phyloP scores from a whole-genome alignment of 2,113 vertebrate species.

The Balaeniceps rex region DNA sequence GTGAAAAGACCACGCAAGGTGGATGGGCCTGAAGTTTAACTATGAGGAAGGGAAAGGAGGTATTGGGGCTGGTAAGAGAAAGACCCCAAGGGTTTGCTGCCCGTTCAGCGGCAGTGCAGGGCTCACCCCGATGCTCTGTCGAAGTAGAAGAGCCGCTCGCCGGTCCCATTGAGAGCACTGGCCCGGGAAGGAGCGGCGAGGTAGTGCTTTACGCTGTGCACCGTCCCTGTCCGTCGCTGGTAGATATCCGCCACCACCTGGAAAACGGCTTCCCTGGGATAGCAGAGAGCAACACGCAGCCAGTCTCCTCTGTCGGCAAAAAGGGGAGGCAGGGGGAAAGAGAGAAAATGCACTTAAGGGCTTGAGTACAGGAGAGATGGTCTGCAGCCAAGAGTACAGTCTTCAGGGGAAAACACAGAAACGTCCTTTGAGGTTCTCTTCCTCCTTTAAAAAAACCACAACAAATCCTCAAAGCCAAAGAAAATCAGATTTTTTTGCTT shows the following conservation, averaged over 20 bases:
- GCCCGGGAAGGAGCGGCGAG: neutral
- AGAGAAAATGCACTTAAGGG: neutral
- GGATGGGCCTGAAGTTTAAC: neutral
- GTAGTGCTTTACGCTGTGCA: slow-evolving; percentile 19
- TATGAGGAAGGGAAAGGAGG: neutral
- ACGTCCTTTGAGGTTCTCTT: slow-evolving; percentile 1
- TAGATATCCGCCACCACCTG: slow-evolving; percentile 44
- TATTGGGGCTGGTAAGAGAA: neutral
- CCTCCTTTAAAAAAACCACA: neutral
- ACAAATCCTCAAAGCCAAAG: slow-evolving; percentile 35
- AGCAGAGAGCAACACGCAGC: slow-evolving; percentile 40
- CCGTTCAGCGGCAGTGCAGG: neutral
- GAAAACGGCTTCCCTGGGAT: slow-evolving; percentile 17
- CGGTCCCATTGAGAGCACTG: neutral
- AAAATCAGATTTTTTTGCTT: slow-evolving; percentile 35
- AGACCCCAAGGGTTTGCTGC: neutral
- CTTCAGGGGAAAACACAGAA: slow-evolving; percentile 18
- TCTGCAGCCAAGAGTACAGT: slow-evolving; percentile 33
- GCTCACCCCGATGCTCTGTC: slow-evolving; percentile 10
- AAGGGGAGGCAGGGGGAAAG: neutral
- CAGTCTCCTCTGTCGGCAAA: slow-evolving; percentile 21
- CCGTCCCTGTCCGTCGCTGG: slow-evolving; percentile 1
- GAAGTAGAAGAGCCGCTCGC: neutral
- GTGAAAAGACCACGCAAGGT: neutral
- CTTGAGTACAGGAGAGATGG: neutral